Evolutionary conservation across 2,888 invertebrate species (phyloP).

Genomic region (Perdita meconis): DNA sequence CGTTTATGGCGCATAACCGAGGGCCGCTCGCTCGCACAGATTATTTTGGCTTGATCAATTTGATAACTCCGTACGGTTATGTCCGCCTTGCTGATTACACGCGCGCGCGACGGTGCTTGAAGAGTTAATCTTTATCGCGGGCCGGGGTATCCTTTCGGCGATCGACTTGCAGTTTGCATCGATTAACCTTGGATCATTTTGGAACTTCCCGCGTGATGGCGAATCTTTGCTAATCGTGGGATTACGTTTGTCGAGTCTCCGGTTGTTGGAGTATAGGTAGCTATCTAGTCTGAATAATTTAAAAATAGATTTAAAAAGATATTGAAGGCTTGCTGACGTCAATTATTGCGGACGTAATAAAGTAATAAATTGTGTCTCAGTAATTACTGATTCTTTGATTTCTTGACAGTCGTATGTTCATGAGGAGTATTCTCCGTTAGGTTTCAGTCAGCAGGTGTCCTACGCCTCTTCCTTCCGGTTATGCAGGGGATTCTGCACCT

Average conservation of each 20-base stretch:
- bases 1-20: conserved; percentile 84
- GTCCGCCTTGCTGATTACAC: conserved; percentile 81
- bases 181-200: conserved; percentile 29
- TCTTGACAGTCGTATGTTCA: neutral
- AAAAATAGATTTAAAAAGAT: neutral
- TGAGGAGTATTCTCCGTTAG: neutral
- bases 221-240: neutral
- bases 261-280: neutral
- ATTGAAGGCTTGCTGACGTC: too few relatives aligned
- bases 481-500: conserved; percentile 41
- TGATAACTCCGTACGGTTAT: conserved; percentile 83
- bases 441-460: conserved; percentile 39
- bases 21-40: conserved; percentile 80
- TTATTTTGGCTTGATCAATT: conserved; percentile 84
- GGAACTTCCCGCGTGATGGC: conserved; percentile 7
- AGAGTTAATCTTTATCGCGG: conserved; percentile 68
- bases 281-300: neutral
- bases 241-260: neutral
- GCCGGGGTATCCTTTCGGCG: conserved; percentile 36
- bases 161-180: conserved; percentile 45
- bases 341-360: too few relatives aligned
- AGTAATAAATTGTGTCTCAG: neutral
- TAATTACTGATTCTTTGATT: neutral
- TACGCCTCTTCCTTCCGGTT: conserved; percentile 7
- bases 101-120: conserved; percentile 48